These are phyloP conservation scores for Chymomyza procnemis DNA, from an alignment of 2,888 invertebrate species.

Conservation along the genomic window DNA sequence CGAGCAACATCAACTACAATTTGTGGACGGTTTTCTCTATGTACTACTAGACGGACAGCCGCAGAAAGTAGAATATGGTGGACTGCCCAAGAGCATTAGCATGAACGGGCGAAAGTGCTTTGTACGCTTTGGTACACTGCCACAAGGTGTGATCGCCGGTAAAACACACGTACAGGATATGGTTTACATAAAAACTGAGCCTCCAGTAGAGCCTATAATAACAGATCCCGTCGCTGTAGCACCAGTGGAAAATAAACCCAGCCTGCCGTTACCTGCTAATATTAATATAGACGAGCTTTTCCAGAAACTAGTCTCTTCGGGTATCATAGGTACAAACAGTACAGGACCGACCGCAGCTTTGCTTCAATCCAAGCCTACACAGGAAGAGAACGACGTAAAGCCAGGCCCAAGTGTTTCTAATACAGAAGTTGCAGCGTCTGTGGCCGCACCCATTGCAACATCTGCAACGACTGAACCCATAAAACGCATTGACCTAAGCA, in stretches of 20 bases:
- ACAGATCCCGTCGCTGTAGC: constrained; percentile 62
- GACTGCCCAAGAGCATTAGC: constrained; percentile 87
- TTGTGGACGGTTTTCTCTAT: constrained; percentile 87
- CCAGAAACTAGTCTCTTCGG: constrained; percentile 90
- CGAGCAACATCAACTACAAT: constrained; percentile 86
- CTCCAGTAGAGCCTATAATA: constrained; percentile 57
- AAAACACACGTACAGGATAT: constrained; percentile 85
- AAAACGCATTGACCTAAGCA: constrained; percentile 83
- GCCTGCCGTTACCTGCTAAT: constrained; percentile 53
- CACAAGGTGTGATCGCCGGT: constrained; percentile 86
- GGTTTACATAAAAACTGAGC: constrained; percentile 81
- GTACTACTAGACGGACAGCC: constrained; percentile 89
- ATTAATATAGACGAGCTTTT: constrained; percentile 89
- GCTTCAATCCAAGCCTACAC: constrained; percentile 11
- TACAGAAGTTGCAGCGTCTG: neutral
- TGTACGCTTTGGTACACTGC: constrained; percentile 88
- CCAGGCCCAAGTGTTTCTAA: constrained; percentile 24
- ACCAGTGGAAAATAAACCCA: constrained; percentile 19
- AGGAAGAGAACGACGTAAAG: constrained; percentile 1
- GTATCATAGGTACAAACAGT: constrained; percentile 81
- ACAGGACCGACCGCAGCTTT: constrained; percentile 18
- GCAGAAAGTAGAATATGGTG: constrained; percentile 89
- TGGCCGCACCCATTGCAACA: constrained; percentile 21
- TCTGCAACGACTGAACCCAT: constrained; percentile 75
- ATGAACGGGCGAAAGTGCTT: constrained; percentile 88